Conservation (phyloP, 2,797 vertebrate species). For the Leptodactylus fallax region DNA sequence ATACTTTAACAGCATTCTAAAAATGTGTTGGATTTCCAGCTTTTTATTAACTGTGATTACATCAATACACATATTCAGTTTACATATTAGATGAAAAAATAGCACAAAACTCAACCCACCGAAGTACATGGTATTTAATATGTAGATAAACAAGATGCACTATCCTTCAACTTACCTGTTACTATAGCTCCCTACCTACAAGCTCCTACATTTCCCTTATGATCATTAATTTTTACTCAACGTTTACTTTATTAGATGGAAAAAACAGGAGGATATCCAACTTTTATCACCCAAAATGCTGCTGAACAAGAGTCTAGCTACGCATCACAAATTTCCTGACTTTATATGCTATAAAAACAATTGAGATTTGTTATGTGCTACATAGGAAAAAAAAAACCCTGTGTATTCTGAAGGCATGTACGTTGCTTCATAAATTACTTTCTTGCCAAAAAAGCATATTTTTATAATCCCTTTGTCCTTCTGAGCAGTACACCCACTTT, state of each 20-base stretch:
- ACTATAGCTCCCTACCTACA: background rate
- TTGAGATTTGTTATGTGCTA: conserved; percentile 35
- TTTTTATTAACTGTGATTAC: background rate
- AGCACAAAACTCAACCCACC: background rate
- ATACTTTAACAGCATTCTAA: no score
- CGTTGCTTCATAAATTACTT: conserved; percentile 20
- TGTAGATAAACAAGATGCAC: background rate
- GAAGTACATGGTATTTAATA: background rate
- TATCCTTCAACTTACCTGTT: background rate
- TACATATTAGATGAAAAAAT: background rate
- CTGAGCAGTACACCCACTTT: conserved; percentile 37
- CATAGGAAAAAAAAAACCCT: background rate
- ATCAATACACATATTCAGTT: background rate
- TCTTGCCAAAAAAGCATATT: conserved; percentile 53
- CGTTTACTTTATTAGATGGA: conserved; percentile 4
- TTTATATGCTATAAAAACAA: conserved; percentile 25
- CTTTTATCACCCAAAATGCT: conserved; percentile 28
- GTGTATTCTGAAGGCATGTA: conserved; percentile 33
- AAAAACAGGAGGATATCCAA: conserved; percentile 3
- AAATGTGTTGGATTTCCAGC: no score
- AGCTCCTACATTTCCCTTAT: background rate
- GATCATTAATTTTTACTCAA: background rate
- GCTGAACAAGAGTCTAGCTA: conserved; percentile 20
- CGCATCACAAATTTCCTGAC: conserved; percentile 1
- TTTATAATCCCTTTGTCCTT: conserved; percentile 57